Percentiles rank a stretch among this genome's conserved stretches.
Conservation (phyloP, 1,140 invertebrate genomes). For the Drosophila sulfurigaster region DNA sequence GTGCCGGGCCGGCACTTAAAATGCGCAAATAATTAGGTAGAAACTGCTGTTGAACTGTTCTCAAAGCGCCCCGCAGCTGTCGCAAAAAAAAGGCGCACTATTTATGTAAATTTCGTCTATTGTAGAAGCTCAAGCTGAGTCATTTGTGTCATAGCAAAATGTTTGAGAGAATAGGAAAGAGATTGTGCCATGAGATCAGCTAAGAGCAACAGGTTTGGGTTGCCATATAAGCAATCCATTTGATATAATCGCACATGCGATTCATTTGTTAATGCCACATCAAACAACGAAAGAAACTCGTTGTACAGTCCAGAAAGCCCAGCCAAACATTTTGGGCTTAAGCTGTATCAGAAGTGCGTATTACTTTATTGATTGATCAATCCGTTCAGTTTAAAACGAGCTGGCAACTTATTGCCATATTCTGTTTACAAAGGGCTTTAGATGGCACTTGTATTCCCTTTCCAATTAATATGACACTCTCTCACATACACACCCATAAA, state of each 20-base stretch:
- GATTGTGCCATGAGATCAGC: conserved; percentile 57
- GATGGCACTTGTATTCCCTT: background rate
- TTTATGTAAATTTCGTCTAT: conserved; percentile 65
- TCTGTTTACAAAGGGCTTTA: background rate
- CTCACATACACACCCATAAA: too few species aligned
- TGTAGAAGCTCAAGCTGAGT: conserved; percentile 59
- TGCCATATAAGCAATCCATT: conserved; percentile 30
- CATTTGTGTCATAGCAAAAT: conserved; percentile 51
- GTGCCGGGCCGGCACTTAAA: conserved; percentile 60
- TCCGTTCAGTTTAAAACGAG: background rate
- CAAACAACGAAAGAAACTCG: conserved; percentile 14
- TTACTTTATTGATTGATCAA: background rate
- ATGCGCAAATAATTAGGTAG: conserved; percentile 79
- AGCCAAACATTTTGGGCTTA: background rate
- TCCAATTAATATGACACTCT: too few species aligned
- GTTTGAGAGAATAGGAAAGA: conserved; percentile 40
- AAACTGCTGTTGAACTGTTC: conserved; percentile 22
- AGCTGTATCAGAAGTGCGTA: background rate
- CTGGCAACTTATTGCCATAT: background rate
- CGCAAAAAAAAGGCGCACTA: conserved; percentile 25
- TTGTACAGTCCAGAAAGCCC: background rate
- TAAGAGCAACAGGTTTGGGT: conserved; percentile 47
- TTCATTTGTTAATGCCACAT: background rate
- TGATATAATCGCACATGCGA: conserved; percentile 14
- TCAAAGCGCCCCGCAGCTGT: conserved; percentile 38